A percentile compares a stretch with the other conserved stretches of the same genome.
These are phyloP conservation scores for Falcunculus frontatus DNA, from an alignment of 2,113 vertebrate species.

Conservation along the genomic window DNA sequence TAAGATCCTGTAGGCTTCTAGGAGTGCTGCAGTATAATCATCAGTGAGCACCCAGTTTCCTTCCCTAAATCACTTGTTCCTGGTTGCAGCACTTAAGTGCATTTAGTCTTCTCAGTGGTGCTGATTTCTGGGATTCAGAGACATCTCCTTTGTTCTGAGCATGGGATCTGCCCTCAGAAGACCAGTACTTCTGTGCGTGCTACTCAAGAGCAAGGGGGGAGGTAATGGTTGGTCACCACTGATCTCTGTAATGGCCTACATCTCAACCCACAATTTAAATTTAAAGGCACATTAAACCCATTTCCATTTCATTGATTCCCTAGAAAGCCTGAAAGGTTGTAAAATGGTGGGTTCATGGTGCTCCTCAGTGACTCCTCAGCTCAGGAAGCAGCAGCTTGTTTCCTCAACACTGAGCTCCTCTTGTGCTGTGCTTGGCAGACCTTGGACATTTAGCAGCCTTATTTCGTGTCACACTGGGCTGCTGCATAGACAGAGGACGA, in stretches of 20 bases:
- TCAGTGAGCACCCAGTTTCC: background rate
- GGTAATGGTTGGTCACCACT: background rate
- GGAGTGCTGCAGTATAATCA: background rate
- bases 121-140: background rate
- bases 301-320: background rate
- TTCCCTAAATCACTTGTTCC: background rate
- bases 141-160: background rate
- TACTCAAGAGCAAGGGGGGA: background rate
- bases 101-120: background rate
- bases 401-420: background rate
- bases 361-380: background rate
- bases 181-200: fast-evolving
- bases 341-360: background rate
- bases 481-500: fast-evolving
- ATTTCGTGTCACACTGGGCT: background rate
- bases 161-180: background rate
- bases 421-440: background rate
- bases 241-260: background rate
- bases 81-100: background rate
- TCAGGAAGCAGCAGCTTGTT: background rate
- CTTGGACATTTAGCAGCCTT: too few species aligned
- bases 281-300: background rate
- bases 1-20: fast-evolving
- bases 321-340: background rate
- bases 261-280: background rate